Evolutionary conservation across 2,797 vertebrate species (phyloP), one percentile per base, ranked within the genome.

Genomic region (Catostomus latipinnis): DNA sequence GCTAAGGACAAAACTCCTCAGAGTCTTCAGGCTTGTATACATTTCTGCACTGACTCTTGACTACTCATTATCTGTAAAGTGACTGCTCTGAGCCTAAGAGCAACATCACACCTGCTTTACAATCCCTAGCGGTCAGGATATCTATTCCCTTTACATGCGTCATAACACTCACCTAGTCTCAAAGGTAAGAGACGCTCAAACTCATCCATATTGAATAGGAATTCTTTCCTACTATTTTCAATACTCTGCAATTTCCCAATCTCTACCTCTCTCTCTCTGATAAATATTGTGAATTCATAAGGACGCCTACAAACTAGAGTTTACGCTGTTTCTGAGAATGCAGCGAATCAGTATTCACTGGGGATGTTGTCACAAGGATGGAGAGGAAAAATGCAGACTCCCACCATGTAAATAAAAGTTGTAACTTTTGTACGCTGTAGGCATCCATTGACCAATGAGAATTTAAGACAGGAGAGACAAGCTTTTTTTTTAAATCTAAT

Each of bases 61-160:
- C 67, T 71, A 45, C 58, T 78, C 60, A 34, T 78, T 78, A 71
- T 78, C 68, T 45, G 58, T 71, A 71, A 63, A 63, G 22, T 71
- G 68, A 78, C 48, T 0, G 48, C 66, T 22, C 46, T 16, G 58
- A 74, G 63, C 43, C 45, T n/a, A 16, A 56, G 60, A 71, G 57
- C 14, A 54, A 54, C 43, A 45, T 80, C 70, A 71, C 53, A 50
- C 43, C 52, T 57, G 70, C 70, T 66, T 70, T 46, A 78, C 49
- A 71, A 78, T 45, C 67, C 76, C 58, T 2, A 12, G 49, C 54
- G 67, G 66, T 70, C 67, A 60, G 22, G 9, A 62, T 16, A 52
- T 62, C 57, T 78, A 45, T 71, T 71, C 67, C 76, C 67, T 58
- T 57, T 50, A 76, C 74, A 76, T 58, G 11, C 67, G 43, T 10